These are phyloP conservation scores for Clarias platycephalus DNA, from an alignment of 2,797 vertebrate genomes.

Conservation along the genomic window DNA sequence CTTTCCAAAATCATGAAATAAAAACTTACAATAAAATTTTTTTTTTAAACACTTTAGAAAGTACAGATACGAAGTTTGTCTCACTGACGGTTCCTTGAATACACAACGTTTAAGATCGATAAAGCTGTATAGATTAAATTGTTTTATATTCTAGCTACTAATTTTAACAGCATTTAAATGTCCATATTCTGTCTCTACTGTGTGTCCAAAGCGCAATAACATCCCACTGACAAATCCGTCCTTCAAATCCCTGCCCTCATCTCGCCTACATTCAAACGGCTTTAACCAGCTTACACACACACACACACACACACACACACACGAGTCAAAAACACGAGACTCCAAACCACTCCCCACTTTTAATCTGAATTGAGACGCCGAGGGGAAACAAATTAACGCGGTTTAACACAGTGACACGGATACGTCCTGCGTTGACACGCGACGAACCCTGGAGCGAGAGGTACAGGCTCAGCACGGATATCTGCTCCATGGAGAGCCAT, in stretches of 20 bases:
- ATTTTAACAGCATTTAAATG: not conserved
- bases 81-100: not conserved
- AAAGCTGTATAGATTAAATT: not conserved
- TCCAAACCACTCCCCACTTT: not conserved
- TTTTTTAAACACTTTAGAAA: no score
- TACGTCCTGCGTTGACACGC: not conserved
- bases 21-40: not conserved
- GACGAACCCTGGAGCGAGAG: not conserved
- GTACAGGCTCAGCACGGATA: no score
- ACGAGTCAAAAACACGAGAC: not conserved
- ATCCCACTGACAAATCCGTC: slow-evolving; percentile 33
- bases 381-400: not conserved
- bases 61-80: not conserved
- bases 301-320: not conserved
- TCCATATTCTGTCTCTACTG: not conserved
- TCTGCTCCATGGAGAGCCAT: not conserved
- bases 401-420: not conserved
- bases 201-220: slow-evolving; percentile 12
- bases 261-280: not conserved
- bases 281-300: not conserved
- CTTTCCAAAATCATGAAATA: not conserved
- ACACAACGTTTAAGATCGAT: not conserved
- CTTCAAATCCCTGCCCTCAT: not conserved
- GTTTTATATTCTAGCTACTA: not conserved
- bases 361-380: not conserved